These are phyloP conservation scores for Drosophila burlai DNA, from an alignment of 1,140 invertebrate species.

Conservation along the genomic window DNA sequence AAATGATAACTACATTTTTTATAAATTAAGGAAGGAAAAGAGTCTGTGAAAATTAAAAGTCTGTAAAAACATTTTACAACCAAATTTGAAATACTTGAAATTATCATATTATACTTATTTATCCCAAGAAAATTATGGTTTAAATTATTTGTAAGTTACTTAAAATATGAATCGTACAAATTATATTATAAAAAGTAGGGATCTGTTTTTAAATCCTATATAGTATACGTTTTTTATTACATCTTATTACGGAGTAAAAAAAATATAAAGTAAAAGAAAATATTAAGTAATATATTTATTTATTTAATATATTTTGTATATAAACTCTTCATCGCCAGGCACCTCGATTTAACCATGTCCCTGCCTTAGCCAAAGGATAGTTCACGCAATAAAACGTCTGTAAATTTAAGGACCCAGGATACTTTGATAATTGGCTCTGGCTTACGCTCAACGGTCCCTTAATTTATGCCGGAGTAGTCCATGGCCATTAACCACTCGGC, in stretches of 20 bases:
- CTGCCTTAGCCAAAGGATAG: not conserved
- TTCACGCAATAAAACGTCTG: not conserved
- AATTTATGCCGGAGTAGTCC: slow-evolving; percentile 73
- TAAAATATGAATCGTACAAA: no score
- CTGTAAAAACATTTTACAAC: not conserved
- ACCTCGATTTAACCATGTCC: not conserved
- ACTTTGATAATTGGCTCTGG: slow-evolving; percentile 79
- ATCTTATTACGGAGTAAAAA: no score
- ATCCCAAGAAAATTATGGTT: no score
- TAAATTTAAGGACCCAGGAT: slow-evolving; percentile 74
- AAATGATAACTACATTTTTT: not conserved
- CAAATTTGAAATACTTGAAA: no score
- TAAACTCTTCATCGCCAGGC: not conserved
- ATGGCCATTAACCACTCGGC: slow-evolving; percentile 27
- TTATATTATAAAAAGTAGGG: no score
- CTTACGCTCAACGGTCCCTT: slow-evolving; percentile 78
- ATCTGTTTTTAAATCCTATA: no score
- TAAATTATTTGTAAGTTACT: no score
- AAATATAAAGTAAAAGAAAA: no score
- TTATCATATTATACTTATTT: no score
- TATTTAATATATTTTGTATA: not conserved
- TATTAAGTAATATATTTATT: no score
- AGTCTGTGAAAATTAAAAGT: not conserved
- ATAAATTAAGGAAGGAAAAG: not conserved
- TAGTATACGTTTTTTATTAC: no score